Conservation (phyloP, 2,113 vertebrate species). For the Chascanopsetta lugubris region DNA sequence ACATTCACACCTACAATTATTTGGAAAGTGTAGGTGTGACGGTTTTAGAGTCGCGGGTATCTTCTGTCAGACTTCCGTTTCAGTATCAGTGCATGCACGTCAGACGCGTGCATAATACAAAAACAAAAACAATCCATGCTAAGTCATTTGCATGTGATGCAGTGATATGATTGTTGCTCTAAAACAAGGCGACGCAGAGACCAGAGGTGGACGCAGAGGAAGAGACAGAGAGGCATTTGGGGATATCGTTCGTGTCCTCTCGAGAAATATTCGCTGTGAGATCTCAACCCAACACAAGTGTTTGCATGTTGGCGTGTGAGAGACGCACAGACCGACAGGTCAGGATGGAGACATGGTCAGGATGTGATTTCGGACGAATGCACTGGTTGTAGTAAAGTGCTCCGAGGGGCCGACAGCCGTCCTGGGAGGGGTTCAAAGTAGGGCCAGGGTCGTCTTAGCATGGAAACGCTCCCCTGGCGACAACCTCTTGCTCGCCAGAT, state of each 20-base stretch:
- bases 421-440: slow-evolving; percentile 74
- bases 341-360: slow-evolving; percentile 44
- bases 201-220: slow-evolving; percentile 47
- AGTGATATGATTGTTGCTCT: slow-evolving; percentile 6
- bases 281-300: slow-evolving; percentile 28
- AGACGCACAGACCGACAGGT: slow-evolving; percentile 9
- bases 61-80: slow-evolving; percentile 18
- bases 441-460: slow-evolving; percentile 72
- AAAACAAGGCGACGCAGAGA: slow-evolving; percentile 24
- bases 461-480: slow-evolving; percentile 59
- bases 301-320: slow-evolving; percentile 17
- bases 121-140: not conserved
- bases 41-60: slow-evolving; percentile 25
- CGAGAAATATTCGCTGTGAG: slow-evolving; percentile 68
- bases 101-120: not conserved
- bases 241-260: slow-evolving; percentile 48
- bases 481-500: slow-evolving; percentile 57
- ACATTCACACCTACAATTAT: slow-evolving; percentile 28
- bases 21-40: slow-evolving; percentile 36
- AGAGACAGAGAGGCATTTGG: slow-evolving; percentile 40
- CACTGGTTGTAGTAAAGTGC: slow-evolving; percentile 60
- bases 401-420: slow-evolving; percentile 51
- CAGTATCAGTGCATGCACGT: slow-evolving; percentile 27
- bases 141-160: slow-evolving; percentile 2
- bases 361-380: slow-evolving; percentile 51